These are phyloP conservation scores for Venustaconcha ellipsiformis DNA, from an alignment of 1,140 invertebrate species.

Conservation along the genomic window DNA sequence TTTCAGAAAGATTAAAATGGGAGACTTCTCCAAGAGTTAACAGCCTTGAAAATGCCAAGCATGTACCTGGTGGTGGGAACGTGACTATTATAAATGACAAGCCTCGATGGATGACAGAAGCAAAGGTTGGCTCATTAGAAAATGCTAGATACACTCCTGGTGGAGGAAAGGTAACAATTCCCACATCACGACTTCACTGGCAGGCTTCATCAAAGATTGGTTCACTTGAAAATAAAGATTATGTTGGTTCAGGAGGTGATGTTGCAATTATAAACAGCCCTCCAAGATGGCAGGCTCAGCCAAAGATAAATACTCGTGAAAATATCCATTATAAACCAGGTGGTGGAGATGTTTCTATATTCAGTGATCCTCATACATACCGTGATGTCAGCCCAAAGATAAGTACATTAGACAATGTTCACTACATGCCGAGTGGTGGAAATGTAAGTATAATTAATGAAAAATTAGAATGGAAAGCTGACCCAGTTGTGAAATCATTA, in stretches of 20 bases:
- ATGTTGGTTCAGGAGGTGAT: constrained; percentile 48
- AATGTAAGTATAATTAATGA: constrained; percentile 71
- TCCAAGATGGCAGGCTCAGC: constrained; percentile 36
- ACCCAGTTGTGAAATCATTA: constrained; percentile 41
- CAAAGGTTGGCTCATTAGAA: constrained; percentile 47
- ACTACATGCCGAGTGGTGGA: constrained; percentile 53
- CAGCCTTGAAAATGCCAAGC: constrained; percentile 50
- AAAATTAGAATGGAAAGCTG: constrained; percentile 88
- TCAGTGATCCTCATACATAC: constrained; percentile 71
- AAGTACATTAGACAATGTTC: constrained; percentile 49
- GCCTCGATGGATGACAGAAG: constrained; percentile 83
- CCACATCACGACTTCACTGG: constrained; percentile 15
- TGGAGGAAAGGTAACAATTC: constrained; percentile 21
- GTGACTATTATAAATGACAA: constrained; percentile 76
- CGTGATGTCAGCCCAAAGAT: constrained; percentile 69
- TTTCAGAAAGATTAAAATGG: constrained; percentile 35
- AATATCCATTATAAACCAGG: constrained; percentile 52
- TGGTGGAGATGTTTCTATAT: constrained; percentile 42
- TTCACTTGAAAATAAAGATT: constrained; percentile 87
- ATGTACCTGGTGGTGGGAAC: constrained; percentile 48
- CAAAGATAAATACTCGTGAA: constrained; percentile 45
- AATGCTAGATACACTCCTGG: constrained; percentile 41
- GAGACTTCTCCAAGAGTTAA: constrained; percentile 66
- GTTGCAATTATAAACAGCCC: constrained; percentile 74
- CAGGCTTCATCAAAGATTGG: constrained; percentile 77